Evolutionary conservation across 2,113 vertebrate species (phyloP).

Genomic region (Vidua chalybeata): DNA sequence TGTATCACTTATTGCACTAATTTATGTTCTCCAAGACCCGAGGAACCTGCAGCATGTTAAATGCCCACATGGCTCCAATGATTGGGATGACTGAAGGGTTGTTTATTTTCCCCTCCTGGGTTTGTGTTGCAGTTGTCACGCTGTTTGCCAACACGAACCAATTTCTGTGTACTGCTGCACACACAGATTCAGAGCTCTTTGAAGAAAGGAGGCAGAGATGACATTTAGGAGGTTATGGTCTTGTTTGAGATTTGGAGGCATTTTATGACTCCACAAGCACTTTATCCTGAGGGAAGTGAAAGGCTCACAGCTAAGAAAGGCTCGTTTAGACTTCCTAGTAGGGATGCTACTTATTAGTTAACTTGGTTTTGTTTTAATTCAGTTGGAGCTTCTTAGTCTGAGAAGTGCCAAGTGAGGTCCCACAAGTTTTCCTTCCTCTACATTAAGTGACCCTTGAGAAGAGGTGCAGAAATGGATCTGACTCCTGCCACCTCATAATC

Average conservation of each 20-base stretch:
- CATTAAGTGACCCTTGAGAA: constrained; percentile 36
- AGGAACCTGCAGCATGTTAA: constrained; percentile 51
- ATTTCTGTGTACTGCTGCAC: constrained; percentile 8
- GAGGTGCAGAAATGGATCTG: constrained; percentile 62
- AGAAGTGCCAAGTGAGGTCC: background rate
- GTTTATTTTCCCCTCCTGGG: constrained; percentile 56
- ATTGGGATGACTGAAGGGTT: constrained; percentile 42
- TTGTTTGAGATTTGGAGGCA: background rate
- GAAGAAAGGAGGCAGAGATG: background rate
- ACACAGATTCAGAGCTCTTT: background rate
- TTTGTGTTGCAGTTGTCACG: constrained; percentile 55
- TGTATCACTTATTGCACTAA: constrained; percentile 36
- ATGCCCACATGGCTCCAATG: constrained; percentile 48
- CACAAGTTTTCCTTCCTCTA: background rate
- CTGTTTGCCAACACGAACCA: constrained; percentile 45
- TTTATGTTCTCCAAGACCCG: background rate
- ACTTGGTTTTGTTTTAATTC: background rate
- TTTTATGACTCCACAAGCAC: background rate
- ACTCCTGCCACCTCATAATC: constrained; percentile 67
- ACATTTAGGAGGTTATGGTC: background rate
- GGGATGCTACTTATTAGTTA: background rate
- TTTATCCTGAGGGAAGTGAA: background rate
- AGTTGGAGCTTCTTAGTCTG: background rate
- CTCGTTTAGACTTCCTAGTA: background rate
- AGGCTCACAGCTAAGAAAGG: background rate